Percentiles rank a stretch among this genome's conserved stretches.
Conservation (phyloP, 2,888 invertebrate genomes). For the Didymodactylos carnosus region DNA sequence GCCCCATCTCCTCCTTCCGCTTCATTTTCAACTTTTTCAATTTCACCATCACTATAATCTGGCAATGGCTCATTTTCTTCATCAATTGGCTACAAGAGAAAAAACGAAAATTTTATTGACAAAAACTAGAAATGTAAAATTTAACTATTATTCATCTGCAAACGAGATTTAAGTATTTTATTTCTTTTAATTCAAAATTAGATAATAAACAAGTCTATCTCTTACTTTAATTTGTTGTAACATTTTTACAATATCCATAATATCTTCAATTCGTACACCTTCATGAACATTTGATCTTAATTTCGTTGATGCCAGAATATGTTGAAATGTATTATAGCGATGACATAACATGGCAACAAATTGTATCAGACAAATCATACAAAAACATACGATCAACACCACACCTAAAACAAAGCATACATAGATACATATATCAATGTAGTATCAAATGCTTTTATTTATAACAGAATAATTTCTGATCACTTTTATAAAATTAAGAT, state of each 20-base stretch:
- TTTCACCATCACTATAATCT: slow-evolving; percentile 14
- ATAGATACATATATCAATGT: too few relatives aligned
- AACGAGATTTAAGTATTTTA: too few relatives aligned
- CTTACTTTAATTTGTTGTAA: slow-evolving; percentile 19
- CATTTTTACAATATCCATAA: slow-evolving; percentile 21
- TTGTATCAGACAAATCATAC: slow-evolving; percentile 78
- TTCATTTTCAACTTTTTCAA: slow-evolving; percentile 5
- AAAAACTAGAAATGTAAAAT: background rate
- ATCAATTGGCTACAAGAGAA: slow-evolving; percentile 13
- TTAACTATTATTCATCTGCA: too few relatives aligned
- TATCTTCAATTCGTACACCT: slow-evolving; percentile 19
- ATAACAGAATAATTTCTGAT: too few relatives aligned
- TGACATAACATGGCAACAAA: slow-evolving; percentile 95
- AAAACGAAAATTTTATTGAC: background rate
- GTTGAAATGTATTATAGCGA: slow-evolving; percentile 84
- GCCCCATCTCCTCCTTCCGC: slow-evolving; percentile 3
- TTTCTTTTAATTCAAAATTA: too few relatives aligned
- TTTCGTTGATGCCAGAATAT: slow-evolving; percentile 72
- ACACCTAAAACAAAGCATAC: too few relatives aligned
- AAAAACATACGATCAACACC: slow-evolving; percentile 66
- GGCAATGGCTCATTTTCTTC: slow-evolving; percentile 14
- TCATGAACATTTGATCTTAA: slow-evolving; percentile 14
- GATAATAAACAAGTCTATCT: too few relatives aligned
- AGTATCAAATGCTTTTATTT: too few relatives aligned
- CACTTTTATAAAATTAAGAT: too few relatives aligned